Conservation (phyloP, 2,113 vertebrate genomes). For the Turdus rufiventris region DNA sequence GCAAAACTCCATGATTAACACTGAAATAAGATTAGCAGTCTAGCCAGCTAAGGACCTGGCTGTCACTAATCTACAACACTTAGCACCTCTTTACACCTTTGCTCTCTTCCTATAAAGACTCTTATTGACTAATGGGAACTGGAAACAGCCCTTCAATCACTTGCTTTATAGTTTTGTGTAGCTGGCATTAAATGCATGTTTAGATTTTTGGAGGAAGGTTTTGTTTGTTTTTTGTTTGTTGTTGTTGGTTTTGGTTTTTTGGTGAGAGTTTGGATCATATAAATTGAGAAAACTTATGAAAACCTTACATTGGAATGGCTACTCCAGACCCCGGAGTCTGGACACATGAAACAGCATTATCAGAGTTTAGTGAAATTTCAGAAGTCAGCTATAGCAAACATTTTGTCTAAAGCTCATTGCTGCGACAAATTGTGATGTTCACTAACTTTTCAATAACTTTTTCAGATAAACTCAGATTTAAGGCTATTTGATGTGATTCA, state of each 20-base stretch:
- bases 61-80: background rate
- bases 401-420: background rate
- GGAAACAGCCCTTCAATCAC: background rate
- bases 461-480: background rate
- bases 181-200: background rate
- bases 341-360: background rate
- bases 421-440: background rate
- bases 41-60: background rate
- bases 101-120: background rate
- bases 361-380: background rate
- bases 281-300: background rate
- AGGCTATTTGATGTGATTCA: background rate
- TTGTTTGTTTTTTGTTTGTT: background rate
- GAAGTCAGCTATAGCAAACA: background rate
- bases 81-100: background rate
- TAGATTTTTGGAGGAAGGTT: background rate
- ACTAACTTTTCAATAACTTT: background rate
- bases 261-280: background rate
- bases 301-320: fast-evolving
- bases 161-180: background rate
- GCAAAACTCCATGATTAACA: background rate
- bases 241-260: background rate
- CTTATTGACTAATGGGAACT: background rate
- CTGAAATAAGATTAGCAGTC: background rate
- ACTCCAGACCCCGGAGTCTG: background rate